phyloP scores from a whole-genome alignment of 2,888 invertebrate genomes.

The Ormyrus nitidulus region DNA sequence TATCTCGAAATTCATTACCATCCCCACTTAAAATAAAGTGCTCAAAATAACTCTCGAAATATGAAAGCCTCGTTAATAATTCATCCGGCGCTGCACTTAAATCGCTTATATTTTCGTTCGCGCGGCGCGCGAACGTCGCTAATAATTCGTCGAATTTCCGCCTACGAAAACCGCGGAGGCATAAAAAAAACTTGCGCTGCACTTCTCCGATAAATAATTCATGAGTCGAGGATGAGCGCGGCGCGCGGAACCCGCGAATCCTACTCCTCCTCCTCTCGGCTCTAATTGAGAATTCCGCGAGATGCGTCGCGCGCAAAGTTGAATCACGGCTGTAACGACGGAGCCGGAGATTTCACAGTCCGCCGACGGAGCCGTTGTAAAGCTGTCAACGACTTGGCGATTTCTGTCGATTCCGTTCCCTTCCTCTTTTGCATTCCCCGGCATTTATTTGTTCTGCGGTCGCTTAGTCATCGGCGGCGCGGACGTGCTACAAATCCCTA shows the following conservation, averaged over 20 bases:
- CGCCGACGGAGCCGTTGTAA: background rate
- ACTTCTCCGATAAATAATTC: slow-evolving; percentile 7
- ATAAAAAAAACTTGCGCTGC: background rate
- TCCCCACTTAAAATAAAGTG: no score
- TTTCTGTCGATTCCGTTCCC: background rate
- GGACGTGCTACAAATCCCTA: slow-evolving; percentile 7
- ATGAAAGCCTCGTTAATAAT: no score
- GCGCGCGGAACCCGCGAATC: background rate
- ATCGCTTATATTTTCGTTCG: no score
- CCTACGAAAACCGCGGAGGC: background rate
- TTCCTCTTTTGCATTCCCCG: background rate
- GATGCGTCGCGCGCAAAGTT: slow-evolving; percentile 12
- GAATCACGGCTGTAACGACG: background rate
- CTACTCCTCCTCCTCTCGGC: no score
- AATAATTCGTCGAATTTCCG: background rate
- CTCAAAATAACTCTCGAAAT: no score
- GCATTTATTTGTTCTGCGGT: no score
- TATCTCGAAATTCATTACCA: no score
- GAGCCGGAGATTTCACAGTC: slow-evolving; percentile 1
- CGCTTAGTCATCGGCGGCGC: background rate
- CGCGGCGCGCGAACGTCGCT: no score
- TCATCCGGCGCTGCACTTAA: no score
- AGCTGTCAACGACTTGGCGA: background rate
- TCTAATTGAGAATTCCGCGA: slow-evolving; percentile 22
- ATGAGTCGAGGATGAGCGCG: background rate